Base-by-base conservation (phyloP, 1,140 invertebrate genomes). In the Choristoneura fumiferana region DNA sequence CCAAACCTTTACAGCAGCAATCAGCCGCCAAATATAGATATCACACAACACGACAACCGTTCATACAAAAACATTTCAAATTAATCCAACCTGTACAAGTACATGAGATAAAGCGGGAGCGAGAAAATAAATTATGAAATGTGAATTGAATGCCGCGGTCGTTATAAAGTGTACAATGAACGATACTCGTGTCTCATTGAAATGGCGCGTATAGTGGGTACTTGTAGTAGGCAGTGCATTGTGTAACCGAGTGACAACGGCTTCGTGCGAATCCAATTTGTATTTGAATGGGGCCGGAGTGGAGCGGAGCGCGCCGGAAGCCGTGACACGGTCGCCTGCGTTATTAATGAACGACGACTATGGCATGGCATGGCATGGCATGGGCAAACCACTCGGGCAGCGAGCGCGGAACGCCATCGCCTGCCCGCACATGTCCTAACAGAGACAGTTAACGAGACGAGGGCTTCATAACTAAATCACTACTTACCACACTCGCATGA, bases 291-390 rank as follows among this genome's bases (percentile, higher is more conserved):
- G 67, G 63, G 65, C 54, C 61, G 65, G 62, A n/a, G n/a, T n/a
- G n/a, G n/a, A n/a, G n/a, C n/a, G n/a, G 62, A 60, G 68, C 57
- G 60, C 38, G 73, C 81, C 84, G 84, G 84, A 87, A 87, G 76
- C 72, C 81, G 78, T 76, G 78, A 78, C 77, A 77, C 76, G 73
- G 72, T 67, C 79, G 76, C 67, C 63, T 71, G 71, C 71, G 77
- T 84, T 82, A 87, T 84, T 87, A 84, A 87, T 84, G 79, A 87
- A 83, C 79, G 66, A 83, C 79, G 66, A 62, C 63, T 77, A 68
- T 65, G 66, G 65, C 57, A 53, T 60, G 39, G 10, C 54, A 68
- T 60, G 35, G 37, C 62, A n/a, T n/a, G n/a, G n/a, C n/a, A n/a
- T n/a, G n/a, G n/a, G n/a, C n/a, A n/a, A n/a, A n/a, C n/a, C n/a